Evolutionary conservation across 2,113 vertebrate species (phyloP).

Genomic region (Merops nubicus): DNA sequence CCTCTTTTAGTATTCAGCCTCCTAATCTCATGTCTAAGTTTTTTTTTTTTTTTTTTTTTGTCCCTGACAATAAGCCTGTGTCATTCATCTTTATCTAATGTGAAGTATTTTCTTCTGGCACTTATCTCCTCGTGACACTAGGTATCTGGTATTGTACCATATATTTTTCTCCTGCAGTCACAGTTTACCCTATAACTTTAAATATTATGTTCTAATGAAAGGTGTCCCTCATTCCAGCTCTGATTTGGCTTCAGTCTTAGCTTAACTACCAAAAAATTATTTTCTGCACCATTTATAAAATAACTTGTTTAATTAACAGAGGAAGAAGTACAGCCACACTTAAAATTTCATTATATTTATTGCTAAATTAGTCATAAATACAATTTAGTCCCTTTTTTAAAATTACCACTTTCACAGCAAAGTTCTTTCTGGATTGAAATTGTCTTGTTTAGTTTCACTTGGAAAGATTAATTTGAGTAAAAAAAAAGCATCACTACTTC

Average conservation of each 20-base stretch:
- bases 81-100: not conserved
- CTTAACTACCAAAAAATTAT: not conserved
- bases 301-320: not conserved
- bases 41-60: too few relatives aligned
- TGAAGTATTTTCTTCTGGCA: not conserved
- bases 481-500: not conserved
- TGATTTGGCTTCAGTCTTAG: not conserved
- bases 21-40: not conserved
- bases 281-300: constrained; percentile 10
- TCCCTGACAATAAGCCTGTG: not conserved
- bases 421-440: not conserved
- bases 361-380: not conserved
- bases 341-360: not conserved
- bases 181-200: not conserved
- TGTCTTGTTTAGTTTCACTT: not conserved
- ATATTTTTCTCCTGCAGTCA: not conserved
- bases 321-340: not conserved
- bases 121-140: not conserved
- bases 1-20: not conserved
- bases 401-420: not conserved
- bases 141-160: not conserved
- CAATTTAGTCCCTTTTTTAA: not conserved
- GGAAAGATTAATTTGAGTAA: not conserved
- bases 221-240: not conserved
- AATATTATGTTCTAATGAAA: not conserved